Evolutionary conservation across 2,113 vertebrate species (phyloP).

Genomic region (Paramormyrops kingsleyae): DNA sequence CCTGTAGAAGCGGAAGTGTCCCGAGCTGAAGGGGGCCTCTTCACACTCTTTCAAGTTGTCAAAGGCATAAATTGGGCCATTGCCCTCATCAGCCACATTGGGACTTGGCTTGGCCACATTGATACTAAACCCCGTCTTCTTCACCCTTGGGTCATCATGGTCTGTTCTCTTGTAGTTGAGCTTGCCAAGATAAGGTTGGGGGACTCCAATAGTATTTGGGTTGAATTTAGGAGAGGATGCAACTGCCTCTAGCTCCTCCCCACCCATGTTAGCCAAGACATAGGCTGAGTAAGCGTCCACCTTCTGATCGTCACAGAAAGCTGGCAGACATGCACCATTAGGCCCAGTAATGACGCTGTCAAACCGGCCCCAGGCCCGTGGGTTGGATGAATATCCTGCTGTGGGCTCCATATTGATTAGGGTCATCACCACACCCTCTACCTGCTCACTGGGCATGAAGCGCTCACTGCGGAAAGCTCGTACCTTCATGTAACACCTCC

Average conservation of each 20-base stretch:
- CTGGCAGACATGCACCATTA: slow-evolving; percentile 85
- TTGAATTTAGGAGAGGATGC: slow-evolving; percentile 82
- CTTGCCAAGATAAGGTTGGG: slow-evolving; percentile 81
- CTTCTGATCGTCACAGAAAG: slow-evolving; percentile 86
- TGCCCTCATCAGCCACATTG: slow-evolving; percentile 77
- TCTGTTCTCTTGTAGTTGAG: slow-evolving; percentile 87
- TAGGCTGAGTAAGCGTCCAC: slow-evolving; percentile 82
- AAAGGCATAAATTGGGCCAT: slow-evolving; percentile 85
- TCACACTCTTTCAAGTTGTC: slow-evolving; percentile 83
- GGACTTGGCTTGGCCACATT: slow-evolving; percentile 83
- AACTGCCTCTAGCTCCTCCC: slow-evolving; percentile 88
- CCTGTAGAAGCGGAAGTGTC: slow-evolving; percentile 91
- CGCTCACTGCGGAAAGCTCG: slow-evolving; percentile 85
- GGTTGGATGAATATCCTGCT: slow-evolving; percentile 82
- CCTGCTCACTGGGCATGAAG: slow-evolving; percentile 88
- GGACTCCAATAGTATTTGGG: slow-evolving; percentile 81
- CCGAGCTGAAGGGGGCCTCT: slow-evolving; percentile 74
- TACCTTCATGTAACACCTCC: slow-evolving; percentile 89
- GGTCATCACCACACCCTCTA: slow-evolving; percentile 83
- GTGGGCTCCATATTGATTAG: slow-evolving; percentile 88
- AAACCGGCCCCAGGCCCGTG: slow-evolving; percentile 91
- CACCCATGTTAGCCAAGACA: slow-evolving; percentile 83
- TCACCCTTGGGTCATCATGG: slow-evolving; percentile 74
- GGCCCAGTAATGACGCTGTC: slow-evolving; percentile 86
- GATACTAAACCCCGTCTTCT: slow-evolving; percentile 91